Conservation (phyloP, 1,140 invertebrate genomes). For the Heliothis subflexa region DNA sequence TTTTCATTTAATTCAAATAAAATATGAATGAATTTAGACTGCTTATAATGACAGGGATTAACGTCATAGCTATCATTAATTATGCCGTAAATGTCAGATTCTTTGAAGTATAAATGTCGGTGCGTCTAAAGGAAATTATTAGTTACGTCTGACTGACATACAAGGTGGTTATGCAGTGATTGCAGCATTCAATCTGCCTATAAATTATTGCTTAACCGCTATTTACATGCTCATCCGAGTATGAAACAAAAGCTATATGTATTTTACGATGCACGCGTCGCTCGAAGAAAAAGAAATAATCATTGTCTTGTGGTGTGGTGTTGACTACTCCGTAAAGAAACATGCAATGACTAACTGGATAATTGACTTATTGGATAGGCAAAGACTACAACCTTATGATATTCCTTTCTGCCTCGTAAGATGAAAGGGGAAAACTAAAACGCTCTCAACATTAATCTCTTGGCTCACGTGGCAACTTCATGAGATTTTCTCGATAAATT, state of each 20-base stretch:
- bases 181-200: neutral
- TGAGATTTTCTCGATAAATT: conserved; percentile 12
- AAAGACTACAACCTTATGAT: neutral
- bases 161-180: neutral
- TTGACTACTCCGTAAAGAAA: neutral
- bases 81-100: conserved; percentile 4
- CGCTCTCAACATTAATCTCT: neutral
- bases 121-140: neutral
- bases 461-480: conserved; percentile 20
- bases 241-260: neutral
- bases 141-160: conserved; percentile 2
- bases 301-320: neutral
- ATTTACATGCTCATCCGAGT: conserved; percentile 6
- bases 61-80: conserved; percentile 37
- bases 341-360: no score
- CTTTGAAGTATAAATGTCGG: neutral
- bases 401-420: neutral
- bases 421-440: neutral
- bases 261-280: neutral
- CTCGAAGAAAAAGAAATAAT: neutral
- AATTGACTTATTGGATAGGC: neutral
- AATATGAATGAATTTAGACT: conserved; percentile 47
- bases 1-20: conserved; percentile 74
- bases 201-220: neutral
- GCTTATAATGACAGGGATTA: conserved; percentile 46